Evolutionary conservation across 2,888 invertebrate genomes (phyloP).

Genomic region (Timema cristinae): DNA sequence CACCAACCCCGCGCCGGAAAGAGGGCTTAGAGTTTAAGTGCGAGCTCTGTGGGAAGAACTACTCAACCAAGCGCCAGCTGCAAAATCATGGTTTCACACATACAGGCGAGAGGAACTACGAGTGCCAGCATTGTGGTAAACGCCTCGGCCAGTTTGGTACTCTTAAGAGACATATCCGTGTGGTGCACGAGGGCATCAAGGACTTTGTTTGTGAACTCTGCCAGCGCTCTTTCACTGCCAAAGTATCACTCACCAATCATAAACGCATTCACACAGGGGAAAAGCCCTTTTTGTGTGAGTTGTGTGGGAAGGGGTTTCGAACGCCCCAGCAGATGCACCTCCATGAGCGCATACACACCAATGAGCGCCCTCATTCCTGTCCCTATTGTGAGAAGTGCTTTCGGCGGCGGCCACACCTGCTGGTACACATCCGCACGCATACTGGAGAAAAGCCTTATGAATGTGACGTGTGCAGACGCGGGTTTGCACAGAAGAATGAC

Average conservation of each 20-base stretch:
- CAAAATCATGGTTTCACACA: slow-evolving; percentile 47
- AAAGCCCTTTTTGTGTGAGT: slow-evolving; percentile 12
- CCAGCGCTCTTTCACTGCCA: slow-evolving; percentile 21
- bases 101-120: slow-evolving; percentile 58
- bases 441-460: slow-evolving; percentile 35
- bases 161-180: slow-evolving; percentile 17
- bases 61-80: slow-evolving; percentile 13
- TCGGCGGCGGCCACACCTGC: slow-evolving; percentile 39
- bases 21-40: slow-evolving; percentile 13
- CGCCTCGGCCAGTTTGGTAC: slow-evolving; percentile 57
- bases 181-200: slow-evolving; percentile 21
- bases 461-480: slow-evolving; percentile 38
- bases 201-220: slow-evolving; percentile 21
- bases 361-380: slow-evolving; percentile 38
- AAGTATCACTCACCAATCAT: slow-evolving; percentile 20
- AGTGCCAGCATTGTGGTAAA: slow-evolving; percentile 62
- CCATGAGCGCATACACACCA: slow-evolving; percentile 34
- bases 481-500: slow-evolving; percentile 41
- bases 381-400: slow-evolving; percentile 39
- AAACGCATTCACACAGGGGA: slow-evolving; percentile 22
- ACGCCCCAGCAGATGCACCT: slow-evolving; percentile 22
- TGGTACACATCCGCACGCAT: slow-evolving; percentile 37
- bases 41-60: slow-evolving; percentile 21
- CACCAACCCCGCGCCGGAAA: neutral
- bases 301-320: slow-evolving; percentile 23